Evolutionary conservation across 2,797 vertebrate species (phyloP), one percentile per base, ranked within the genome.

Genomic region (Poliocrania exsul): DNA sequence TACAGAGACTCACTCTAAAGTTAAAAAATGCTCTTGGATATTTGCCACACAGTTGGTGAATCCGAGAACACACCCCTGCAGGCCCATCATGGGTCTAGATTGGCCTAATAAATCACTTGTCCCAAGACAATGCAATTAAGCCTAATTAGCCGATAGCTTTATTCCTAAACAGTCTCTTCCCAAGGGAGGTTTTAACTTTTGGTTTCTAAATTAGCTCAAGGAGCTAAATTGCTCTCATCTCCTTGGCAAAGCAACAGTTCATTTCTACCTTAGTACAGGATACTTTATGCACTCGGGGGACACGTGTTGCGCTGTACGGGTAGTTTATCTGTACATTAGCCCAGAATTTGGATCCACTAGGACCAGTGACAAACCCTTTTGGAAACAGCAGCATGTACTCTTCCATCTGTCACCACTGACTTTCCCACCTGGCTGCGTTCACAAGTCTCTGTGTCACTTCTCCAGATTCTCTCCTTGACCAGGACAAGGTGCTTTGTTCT

Each of bases 111-210:
- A 97, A 97, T 97, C 96, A 97, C 93, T 96, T 95, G 93, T 97
- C 97, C 96, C 94, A 95, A 97, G 96, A 97, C 94, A 97, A 95
- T 75, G 94, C 94, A 97, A 97, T 97, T 97, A 97, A 97, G 91
- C 93, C 96, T 97, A 97, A 97, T 97, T 97, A 97, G 92, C 91
- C 25, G 5, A 93, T 93, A 93, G 61, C 96, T 97, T 96, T 96
- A 97, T 95, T 97, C 95, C 93, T 97, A 97, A 96, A 96, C 94
- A 95, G 92, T 65, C 67, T 93, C 81, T 95, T 96, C 96, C 92
- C 97, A 86, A 66, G 96, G 94, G 96, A 96, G 73, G 54, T 90
- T 96, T 97, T 97, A 97, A 96, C 95, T 97, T 97, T 97, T 93
- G 85, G 93, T 94, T 97, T 97, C 92, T 91, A 96, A 96, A 97